A percentile compares a stretch with the other conserved stretches of the same genome.
phyloP scores from a whole-genome alignment of 2,888 invertebrate species.

The Drosophila cracens region DNA sequence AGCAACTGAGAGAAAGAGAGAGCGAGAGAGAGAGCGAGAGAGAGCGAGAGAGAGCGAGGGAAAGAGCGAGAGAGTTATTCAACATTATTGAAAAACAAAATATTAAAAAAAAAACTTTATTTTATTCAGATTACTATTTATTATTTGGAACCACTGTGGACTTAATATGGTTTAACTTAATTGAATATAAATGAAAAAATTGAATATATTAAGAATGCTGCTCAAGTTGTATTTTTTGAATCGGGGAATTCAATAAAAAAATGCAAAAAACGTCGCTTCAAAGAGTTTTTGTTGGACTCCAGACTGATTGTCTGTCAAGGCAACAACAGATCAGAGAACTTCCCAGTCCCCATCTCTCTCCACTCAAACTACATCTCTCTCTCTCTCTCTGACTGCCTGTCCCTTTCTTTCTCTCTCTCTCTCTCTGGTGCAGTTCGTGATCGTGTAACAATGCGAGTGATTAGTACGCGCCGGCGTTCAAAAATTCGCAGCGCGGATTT shows the following conservation, averaged over 20 bases:
- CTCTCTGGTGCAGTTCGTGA: slow-evolving; percentile 39
- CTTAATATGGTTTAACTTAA: background rate
- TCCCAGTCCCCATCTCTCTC: background rate
- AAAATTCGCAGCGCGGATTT: slow-evolving; percentile 47
- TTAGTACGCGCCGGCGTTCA: slow-evolving; percentile 82
- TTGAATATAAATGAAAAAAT: background rate
- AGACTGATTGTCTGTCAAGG: slow-evolving; percentile 48
- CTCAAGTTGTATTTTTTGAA: background rate
- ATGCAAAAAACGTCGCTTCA: background rate
- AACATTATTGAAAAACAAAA: background rate
- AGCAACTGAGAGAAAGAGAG: background rate
- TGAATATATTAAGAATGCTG: background rate
- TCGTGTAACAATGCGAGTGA: slow-evolving; percentile 81
- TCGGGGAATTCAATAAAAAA: background rate
- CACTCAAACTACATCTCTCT: background rate
- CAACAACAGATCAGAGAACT: slow-evolving; percentile 14
- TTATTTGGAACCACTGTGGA: background rate
- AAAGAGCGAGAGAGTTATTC: too few relatives aligned
- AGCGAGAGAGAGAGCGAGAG: background rate
- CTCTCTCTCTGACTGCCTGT: background rate
- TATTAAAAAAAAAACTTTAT: background rate
- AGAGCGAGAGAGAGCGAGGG: background rate
- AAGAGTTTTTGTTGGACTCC: slow-evolving; percentile 36
- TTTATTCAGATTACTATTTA: background rate
- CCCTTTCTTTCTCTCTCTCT: background rate